A percentile compares a stretch with the other conserved stretches of the same genome.
Conservation (phyloP, 2,888 invertebrate species). For the Conus canariensis region DNA sequence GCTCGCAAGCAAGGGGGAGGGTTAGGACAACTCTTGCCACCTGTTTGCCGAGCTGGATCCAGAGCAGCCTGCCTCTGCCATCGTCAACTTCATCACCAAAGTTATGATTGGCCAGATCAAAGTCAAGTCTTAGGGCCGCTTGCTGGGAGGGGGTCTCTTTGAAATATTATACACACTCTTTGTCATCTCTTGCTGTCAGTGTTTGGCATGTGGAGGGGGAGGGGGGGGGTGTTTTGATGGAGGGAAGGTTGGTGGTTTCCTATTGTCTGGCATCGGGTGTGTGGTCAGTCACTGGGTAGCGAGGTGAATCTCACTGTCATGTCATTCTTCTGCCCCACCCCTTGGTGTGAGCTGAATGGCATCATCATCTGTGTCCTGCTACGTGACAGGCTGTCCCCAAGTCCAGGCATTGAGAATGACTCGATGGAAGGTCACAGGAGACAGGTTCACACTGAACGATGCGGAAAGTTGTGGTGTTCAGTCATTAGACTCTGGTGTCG, state of each 20-base stretch:
- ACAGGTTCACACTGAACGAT: neutral
- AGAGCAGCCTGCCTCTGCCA: conserved; percentile 95
- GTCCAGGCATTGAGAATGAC: neutral
- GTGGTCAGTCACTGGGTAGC: neutral
- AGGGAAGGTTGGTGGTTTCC: neutral
- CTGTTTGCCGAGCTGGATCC: conserved; percentile 97
- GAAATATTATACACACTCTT: neutral
- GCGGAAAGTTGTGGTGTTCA: neutral
- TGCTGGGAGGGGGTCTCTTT: neutral
- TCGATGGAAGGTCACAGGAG: neutral
- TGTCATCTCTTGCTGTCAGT: neutral
- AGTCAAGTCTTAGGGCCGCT: conserved; percentile 62
- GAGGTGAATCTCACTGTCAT: neutral
- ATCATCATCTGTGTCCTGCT: neutral
- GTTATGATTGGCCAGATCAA: conserved; percentile 78
- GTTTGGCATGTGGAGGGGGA: neutral
- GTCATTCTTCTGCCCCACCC: neutral
- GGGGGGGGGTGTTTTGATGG: neutral
- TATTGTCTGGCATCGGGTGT: neutral
- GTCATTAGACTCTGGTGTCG: neutral
- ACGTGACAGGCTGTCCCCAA: neutral
- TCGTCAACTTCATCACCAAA: conserved; percentile 84
- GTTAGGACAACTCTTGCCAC: conserved; percentile 97
- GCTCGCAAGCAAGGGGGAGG: conserved; percentile 91
- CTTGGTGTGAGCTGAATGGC: neutral